These are phyloP conservation scores for Reticulitermes lucifugus DNA, from an alignment of 2,888 invertebrate species.

Conservation along the genomic window DNA sequence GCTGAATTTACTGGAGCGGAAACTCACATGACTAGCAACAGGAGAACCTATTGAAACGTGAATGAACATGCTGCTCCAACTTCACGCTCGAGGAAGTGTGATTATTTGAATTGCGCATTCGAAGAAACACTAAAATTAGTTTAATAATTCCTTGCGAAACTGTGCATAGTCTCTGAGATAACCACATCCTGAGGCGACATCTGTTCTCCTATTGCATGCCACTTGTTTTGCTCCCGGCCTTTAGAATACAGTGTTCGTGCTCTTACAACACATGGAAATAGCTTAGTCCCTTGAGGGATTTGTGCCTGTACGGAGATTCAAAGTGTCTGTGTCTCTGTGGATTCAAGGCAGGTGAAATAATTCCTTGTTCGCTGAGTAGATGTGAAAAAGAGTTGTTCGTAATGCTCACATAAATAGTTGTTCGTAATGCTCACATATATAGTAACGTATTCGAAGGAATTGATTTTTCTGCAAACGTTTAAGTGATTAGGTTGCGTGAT, in stretches of 20 bases:
- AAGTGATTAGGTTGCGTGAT: no score
- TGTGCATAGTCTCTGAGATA: neutral
- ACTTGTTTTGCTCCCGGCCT: neutral
- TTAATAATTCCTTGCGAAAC: constrained; percentile 28
- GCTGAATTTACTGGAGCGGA: constrained; percentile 15
- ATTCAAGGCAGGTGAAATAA: neutral
- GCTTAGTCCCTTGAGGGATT: neutral
- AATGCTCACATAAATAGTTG: no score
- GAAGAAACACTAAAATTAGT: constrained; percentile 35
- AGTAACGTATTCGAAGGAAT: no score
- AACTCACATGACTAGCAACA: neutral
- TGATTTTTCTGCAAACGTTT: no score
- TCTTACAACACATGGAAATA: neutral
- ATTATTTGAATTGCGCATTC: constrained; percentile 29
- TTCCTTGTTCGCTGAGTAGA: neutral
- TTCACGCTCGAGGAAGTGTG: constrained; percentile 26
- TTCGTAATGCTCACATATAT: no score
- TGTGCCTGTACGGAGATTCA: neutral
- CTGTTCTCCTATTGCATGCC: constrained; percentile 27
- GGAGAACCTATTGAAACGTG: constrained; percentile 21
- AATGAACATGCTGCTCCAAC: constrained; percentile 19
- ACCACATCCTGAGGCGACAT: constrained; percentile 14
- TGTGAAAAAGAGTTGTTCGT: no score
- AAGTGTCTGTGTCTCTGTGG: neutral
- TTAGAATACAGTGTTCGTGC: neutral